phyloP scores from a whole-genome alignment of 2,797 vertebrate species.

The Sebastes elongatus region DNA sequence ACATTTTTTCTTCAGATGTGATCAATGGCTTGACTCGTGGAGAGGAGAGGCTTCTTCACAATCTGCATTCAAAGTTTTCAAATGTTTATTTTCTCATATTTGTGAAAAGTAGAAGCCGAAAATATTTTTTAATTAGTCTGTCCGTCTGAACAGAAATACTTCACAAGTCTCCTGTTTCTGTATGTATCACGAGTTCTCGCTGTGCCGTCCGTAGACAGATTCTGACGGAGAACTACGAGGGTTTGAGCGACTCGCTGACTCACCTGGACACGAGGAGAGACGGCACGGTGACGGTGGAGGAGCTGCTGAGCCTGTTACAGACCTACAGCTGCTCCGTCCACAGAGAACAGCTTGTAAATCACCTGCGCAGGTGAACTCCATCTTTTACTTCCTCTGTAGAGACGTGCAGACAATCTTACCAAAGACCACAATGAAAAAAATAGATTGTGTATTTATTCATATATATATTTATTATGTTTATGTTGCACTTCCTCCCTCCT shows the following conservation, averaged over 20 bases:
- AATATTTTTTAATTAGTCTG: background rate
- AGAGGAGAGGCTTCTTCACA: background rate
- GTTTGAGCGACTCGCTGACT: background rate
- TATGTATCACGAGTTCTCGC: background rate
- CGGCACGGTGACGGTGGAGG: conserved; percentile 24
- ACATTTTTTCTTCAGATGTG: background rate
- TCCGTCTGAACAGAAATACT: background rate
- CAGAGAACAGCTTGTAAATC: conserved; percentile 5
- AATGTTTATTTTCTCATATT: background rate
- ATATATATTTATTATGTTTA: background rate
- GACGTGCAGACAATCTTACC: background rate
- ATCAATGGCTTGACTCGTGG: background rate
- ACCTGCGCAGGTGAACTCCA: conserved; percentile 14
- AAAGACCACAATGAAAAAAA: background rate
- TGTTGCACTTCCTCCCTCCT: background rate
- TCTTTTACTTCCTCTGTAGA: background rate
- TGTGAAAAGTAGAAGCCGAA: background rate
- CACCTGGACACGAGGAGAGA: background rate
- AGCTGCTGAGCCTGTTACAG: conserved; percentile 31
- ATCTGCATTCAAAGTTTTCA: background rate
- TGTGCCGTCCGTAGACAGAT: background rate
- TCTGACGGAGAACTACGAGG: background rate
- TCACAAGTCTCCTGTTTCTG: background rate
- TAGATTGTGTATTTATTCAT: background rate
- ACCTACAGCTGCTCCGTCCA: background rate